Evolutionary conservation across 2,113 vertebrate genomes (phyloP).

Genomic region (Takifugu bimaculatus): DNA sequence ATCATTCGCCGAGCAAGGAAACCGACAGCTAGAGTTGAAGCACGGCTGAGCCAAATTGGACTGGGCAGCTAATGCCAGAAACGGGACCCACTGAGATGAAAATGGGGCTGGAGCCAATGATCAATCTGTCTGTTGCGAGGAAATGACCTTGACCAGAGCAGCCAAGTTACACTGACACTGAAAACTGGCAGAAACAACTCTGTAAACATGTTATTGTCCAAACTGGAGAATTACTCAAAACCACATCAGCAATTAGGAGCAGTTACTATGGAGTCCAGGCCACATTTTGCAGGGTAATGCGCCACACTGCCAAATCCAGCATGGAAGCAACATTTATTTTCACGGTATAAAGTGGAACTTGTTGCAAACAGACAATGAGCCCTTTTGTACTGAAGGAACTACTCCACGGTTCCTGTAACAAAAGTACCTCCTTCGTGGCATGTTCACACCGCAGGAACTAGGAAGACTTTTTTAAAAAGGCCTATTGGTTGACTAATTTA

Average conservation of each 20-base stretch:
- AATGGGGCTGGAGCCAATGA: constrained; percentile 22
- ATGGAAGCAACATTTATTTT: constrained; percentile 39
- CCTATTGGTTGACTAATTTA: too few relatives aligned
- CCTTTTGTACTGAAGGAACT: constrained; percentile 4
- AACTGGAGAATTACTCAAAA: constrained; percentile 32
- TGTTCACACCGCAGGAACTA: too few relatives aligned
- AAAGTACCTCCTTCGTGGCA: too few relatives aligned
- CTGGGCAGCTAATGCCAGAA: constrained; percentile 41
- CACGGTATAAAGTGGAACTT: constrained; percentile 40
- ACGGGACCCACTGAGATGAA: constrained; percentile 29
- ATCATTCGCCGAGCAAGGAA: constrained; percentile 11
- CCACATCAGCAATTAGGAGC: constrained; percentile 36
- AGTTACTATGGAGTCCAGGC: constrained; percentile 36
- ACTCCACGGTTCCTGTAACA: too few relatives aligned
- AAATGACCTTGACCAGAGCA: constrained; percentile 48
- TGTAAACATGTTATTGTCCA: constrained; percentile 33
- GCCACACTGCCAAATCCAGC: constrained; percentile 37
- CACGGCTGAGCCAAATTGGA: constrained; percentile 39
- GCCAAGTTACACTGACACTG: constrained; percentile 35
- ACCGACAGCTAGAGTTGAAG: constrained; percentile 17
- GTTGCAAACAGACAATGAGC: constrained; percentile 21
- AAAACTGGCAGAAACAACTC: constrained; percentile 43
- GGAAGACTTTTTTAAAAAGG: too few relatives aligned
- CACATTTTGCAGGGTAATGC: constrained; percentile 42
- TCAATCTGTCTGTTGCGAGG: constrained; percentile 34